Base-by-base conservation (phyloP, 2,113 vertebrate species). In the Phrynosoma blainvillii region DNA sequence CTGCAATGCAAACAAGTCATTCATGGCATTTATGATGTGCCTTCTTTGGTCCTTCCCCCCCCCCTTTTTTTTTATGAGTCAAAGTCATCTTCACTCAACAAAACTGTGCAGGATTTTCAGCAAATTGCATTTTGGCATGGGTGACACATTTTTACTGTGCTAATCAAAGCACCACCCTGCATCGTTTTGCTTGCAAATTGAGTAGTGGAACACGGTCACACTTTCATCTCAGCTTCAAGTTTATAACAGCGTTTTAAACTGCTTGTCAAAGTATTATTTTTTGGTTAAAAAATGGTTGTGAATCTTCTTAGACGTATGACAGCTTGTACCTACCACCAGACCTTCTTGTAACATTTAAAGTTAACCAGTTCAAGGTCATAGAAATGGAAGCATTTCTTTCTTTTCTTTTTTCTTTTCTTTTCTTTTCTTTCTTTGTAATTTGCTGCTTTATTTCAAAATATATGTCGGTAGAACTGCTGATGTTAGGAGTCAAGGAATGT, bases 361-460 rank as follows among this genome's bases (percentile, higher is more conserved):
- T n/a, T 86, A 68, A 68, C 14, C 84, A 70, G 13, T 30, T 85
- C 3, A 9, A 90, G 79, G 88, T 91, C 85, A 90, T 82, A 36
- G 87, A 90, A 95, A 80, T 30, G 30, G 36, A 94, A 82, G 40
- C 10, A 0, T 10, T 0, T 40, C 3, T 47, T 7, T 47, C 47
- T 7, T 47, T 7, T 7, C 47, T 47, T 7, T 47, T 90, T 79
- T 88, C 84, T 21, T 56, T 59, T 89, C 42, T 59, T 14, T 16
- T 84, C 40, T 52, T 76, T 11, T 23, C 75, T 18, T 47, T 20
- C 59, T 92, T 13, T 85, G 77, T 80, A 20, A 84, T 80, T 76
- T 84, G 6, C 27, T 27, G 32, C 68, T 94, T 94, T 70, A 86
- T 92, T 89, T 90, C 42, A 91, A 89, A 90, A 89, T 40, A 71